Base-by-base conservation (phyloP, 2,888 invertebrate genomes). In the Amorpha juglandis region DNA sequence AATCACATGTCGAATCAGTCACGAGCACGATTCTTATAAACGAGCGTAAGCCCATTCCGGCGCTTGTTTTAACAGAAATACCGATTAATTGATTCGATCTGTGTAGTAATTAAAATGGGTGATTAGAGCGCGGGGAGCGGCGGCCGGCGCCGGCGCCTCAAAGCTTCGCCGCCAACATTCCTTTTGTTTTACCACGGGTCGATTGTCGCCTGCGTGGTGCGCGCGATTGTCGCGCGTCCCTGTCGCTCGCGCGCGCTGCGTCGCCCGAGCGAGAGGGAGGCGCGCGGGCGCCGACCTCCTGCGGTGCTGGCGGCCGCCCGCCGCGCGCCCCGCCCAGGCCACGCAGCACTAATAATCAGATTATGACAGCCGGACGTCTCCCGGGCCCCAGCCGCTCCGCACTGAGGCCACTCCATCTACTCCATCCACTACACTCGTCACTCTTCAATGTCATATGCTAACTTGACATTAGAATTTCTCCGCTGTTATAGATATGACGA, bases 1-100 rank as follows among this genome's bases (percentile, higher is more conserved):
- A 84, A 89, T 88, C 88, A 74, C 78, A 78, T 78, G 82, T 78
- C 78, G 64, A 78, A 85, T 86, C 84, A 84, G 78, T 73, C 76
- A 73, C 73, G 84, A 80, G 64, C 79, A 87, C 83, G 82, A 83
- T 84, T 86, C 80, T 81, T 75, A 81, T 78, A 79, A 82, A 82
- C 82, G 80, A 80, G 83, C 81, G 80, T 81, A 84, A 84, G 87
- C 87, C 82, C 81, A 84, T 82, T 83, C 81, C 84, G 85, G 85
- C 86, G 91, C 91, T 91, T 88, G 89, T 90, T 90, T 89, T 90
- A 91, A 92, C 91, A 88, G 89, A 91, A 92, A 92, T 90, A 88
- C 91, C 92, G 91, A 93, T 92, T 92, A 92, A 92, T 93, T 92
- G 93, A 92, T 92, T 92, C 90, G 92, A 93, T 93, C 91, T 92